Evolutionary conservation across 1,140 invertebrate species (phyloP).

Genomic region (Drosophila parabipectinata): DNA sequence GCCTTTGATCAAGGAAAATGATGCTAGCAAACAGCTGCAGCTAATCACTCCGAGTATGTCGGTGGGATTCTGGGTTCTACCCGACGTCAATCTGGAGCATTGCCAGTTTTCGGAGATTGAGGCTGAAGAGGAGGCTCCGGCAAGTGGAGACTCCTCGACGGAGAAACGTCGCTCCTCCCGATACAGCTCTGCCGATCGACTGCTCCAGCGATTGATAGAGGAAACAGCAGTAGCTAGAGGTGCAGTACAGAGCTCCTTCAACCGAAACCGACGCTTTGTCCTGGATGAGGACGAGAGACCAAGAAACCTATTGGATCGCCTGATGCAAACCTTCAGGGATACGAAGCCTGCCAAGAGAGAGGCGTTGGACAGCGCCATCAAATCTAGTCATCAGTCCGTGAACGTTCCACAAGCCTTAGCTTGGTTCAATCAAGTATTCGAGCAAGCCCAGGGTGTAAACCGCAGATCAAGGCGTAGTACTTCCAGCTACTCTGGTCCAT

Average conservation of each 20-base stretch:
- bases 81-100: slow-evolving; percentile 71
- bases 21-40: slow-evolving; percentile 51
- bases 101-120: slow-evolving; percentile 77
- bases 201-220: slow-evolving; percentile 74
- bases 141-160: slow-evolving; percentile 32
- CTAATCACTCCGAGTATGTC: slow-evolving; percentile 72
- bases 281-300: slow-evolving; percentile 52
- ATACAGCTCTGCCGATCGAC: slow-evolving; percentile 71
- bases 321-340: slow-evolving; percentile 49
- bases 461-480: slow-evolving; percentile 47
- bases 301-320: slow-evolving; percentile 25
- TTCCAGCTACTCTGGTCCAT: slow-evolving; percentile 53
- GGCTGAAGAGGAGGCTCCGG: slow-evolving; percentile 27
- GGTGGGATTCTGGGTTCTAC: slow-evolving; percentile 79
- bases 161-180: slow-evolving; percentile 26
- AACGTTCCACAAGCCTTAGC: slow-evolving; percentile 45
- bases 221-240: slow-evolving; percentile 63
- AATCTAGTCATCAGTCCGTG: slow-evolving; percentile 14
- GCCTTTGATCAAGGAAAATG: slow-evolving; percentile 61
- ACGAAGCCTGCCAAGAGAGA: slow-evolving; percentile 42
- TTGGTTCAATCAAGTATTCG: slow-evolving; percentile 58
- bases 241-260: slow-evolving; percentile 47
- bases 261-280: slow-evolving; percentile 65
- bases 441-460: slow-evolving; percentile 50
- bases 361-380: not conserved